These are phyloP conservation scores for Montipora capitata DNA, from an alignment of 92 coral and sea anemone species.

Conservation along the genomic window DNA sequence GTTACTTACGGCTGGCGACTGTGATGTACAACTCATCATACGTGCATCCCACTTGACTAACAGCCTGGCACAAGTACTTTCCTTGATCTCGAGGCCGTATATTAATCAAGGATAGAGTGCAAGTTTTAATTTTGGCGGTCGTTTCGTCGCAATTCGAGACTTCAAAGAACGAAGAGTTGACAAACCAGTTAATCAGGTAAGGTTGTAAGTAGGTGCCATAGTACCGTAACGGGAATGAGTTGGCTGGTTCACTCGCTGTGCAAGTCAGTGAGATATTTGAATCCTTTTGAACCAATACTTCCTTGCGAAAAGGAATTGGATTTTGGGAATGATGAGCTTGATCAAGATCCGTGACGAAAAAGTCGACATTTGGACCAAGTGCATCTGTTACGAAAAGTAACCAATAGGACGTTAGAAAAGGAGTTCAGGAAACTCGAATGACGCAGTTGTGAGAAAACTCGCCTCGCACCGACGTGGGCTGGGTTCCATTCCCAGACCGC, in stretches of 20 bases:
- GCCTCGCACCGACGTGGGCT: too few relatives aligned
- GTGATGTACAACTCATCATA: conserved; percentile 9
- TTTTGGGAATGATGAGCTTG: neutral
- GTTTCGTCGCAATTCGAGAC: conserved; percentile 12
- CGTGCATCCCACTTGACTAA: conserved; percentile 20
- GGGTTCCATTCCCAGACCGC: too few relatives aligned
- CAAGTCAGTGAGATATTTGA: conserved; percentile 30
- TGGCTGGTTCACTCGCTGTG: conserved; percentile 15
- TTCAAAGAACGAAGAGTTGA: conserved; percentile 6
- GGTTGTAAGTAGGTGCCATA: conserved; percentile 10
- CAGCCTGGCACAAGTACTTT: conserved; percentile 39
- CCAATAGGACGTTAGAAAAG: too few relatives aligned
- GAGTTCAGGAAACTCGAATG: too few relatives aligned
- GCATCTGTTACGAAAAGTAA: neutral
- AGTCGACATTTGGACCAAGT: conserved; percentile 13
- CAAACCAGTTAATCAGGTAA: conserved; percentile 26
- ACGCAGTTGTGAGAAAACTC: too few relatives aligned
- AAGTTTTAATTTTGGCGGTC: conserved; percentile 19
- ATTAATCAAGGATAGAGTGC: conserved; percentile 16
- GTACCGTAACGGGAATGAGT: neutral
- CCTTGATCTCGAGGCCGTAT: conserved; percentile 10
- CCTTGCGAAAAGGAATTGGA: neutral
- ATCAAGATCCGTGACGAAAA: conserved; percentile 5
- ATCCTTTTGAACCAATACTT: conserved; percentile 9
- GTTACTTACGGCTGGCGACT: conserved; percentile 2